A percentile compares a stretch with the other conserved stretches of the same genome.
Evolutionary conservation across 2,888 invertebrate genomes (phyloP).

Genomic region (Eristalinus sepulchralis): DNA sequence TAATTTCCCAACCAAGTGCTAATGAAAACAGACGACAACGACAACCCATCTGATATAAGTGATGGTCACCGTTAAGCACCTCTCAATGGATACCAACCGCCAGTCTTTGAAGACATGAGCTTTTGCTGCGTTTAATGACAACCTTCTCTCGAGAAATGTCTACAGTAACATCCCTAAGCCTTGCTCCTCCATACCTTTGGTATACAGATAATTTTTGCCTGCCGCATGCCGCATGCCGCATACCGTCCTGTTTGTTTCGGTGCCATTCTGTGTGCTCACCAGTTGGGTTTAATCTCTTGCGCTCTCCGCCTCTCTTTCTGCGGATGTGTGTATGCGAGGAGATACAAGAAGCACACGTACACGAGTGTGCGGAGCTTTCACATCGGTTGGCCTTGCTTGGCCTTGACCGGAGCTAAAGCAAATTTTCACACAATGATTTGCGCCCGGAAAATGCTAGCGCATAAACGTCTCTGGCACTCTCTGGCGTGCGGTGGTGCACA

Average conservation of each 20-base stretch:
- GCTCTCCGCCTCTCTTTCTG: background rate
- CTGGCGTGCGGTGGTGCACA: constrained; percentile 50
- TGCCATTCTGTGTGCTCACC: background rate
- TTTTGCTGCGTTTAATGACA: background rate
- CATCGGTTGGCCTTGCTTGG: constrained; percentile 76
- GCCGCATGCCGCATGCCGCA: background rate
- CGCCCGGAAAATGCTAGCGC: constrained; percentile 68
- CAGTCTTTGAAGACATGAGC: background rate
- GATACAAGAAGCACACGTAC: background rate
- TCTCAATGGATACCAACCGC: background rate
- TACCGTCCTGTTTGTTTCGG: background rate
- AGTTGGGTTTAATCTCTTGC: background rate
- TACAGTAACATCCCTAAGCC: constrained; percentile 53
- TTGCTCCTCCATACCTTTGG: background rate
- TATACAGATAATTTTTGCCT: constrained; percentile 5
- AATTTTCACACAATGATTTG: constrained; percentile 69
- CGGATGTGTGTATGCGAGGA: background rate
- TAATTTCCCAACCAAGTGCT: constrained; percentile 50
- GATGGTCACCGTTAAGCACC: constrained; percentile 16
- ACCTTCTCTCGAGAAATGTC: constrained; percentile 5
- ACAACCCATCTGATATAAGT: constrained; percentile 1
- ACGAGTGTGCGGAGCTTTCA: constrained; percentile 33
- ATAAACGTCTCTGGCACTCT: constrained; percentile 61
- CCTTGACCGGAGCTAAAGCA: constrained; percentile 76
- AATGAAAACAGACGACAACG: constrained; percentile 37